These are phyloP conservation scores for Pan paniscus DNA, from an alignment of 2,113 vertebrate genomes.

Conservation along the genomic window DNA sequence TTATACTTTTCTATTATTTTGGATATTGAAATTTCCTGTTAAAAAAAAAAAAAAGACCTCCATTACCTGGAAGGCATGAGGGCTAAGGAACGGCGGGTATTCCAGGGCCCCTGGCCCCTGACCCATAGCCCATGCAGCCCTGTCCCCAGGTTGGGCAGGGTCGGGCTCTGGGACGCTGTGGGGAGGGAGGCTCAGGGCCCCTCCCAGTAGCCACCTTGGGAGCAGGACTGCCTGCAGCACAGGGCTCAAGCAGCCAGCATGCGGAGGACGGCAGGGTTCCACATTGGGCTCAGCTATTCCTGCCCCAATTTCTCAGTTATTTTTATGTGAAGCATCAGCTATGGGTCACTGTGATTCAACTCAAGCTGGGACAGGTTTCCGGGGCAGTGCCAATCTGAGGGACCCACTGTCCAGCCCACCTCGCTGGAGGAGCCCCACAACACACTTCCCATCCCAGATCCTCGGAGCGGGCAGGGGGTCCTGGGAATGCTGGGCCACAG, in stretches of 20 bases:
- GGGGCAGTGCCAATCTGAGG: neutral
- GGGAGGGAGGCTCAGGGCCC: neutral
- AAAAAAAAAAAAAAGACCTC: neutral
- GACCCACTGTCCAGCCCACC: neutral
- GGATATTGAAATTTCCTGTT: neutral
- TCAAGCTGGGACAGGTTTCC: neutral
- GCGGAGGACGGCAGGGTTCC: neutral
- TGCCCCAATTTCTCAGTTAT: conserved; percentile 42
- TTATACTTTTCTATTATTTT: neutral
- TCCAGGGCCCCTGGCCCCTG: neutral
- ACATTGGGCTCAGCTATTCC: neutral
- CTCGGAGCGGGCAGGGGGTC: no score
- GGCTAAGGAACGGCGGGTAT: neutral
- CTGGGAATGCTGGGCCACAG: neutral
- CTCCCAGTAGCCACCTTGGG: neutral
- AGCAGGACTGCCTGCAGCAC: neutral
- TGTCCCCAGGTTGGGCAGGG: neutral
- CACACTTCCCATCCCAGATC: neutral
- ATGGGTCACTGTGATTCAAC: neutral
- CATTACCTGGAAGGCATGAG: neutral
- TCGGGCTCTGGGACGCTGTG: rapidly evolving
- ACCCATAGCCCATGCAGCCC: neutral
- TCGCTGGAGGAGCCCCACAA: neutral
- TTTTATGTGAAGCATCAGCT: conserved; percentile 38
- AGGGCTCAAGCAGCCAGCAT: neutral